Evolutionary conservation across 2,888 invertebrate genomes (phyloP).

Genomic region (Aporophyla lueneburgensis): DNA sequence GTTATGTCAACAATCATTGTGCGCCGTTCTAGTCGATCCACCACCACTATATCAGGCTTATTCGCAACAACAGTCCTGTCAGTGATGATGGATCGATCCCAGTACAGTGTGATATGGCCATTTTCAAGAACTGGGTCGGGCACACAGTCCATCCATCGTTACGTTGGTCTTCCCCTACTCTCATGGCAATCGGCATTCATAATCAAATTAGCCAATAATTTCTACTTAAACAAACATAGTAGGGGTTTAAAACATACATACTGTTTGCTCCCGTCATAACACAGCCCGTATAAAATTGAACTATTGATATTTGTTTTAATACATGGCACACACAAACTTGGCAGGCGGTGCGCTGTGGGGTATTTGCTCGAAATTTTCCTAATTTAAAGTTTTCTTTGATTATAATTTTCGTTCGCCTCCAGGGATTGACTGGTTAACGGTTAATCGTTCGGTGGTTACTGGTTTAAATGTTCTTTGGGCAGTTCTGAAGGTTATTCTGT

Average conservation of each 20-base stretch:
- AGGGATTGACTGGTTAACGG: slow-evolving; percentile 30
- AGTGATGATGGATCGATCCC: no score
- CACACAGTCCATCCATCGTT: no score
- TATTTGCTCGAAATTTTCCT: slow-evolving; percentile 66
- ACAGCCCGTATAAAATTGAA: slow-evolving; percentile 66
- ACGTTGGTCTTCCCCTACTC: no score
- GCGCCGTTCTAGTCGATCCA: no score
- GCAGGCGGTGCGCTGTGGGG: slow-evolving; percentile 54
- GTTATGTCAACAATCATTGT: no score
- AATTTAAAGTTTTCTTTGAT: slow-evolving; percentile 70
- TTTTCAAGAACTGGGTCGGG: no score
- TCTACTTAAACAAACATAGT: neutral
- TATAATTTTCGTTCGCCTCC: slow-evolving; percentile 54
- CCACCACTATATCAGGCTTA: no score
- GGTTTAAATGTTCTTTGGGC: slow-evolving; percentile 22
- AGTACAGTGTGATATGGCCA: no score
- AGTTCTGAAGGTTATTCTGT: slow-evolving; percentile 2
- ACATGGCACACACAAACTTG: slow-evolving; percentile 61
- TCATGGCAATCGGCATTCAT: no score
- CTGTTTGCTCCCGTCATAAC: slow-evolving; percentile 58
- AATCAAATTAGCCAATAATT: neutral
- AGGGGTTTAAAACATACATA: slow-evolving; percentile 16
- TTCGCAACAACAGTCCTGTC: no score
- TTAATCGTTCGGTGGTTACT: slow-evolving; percentile 36
- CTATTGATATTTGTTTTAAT: slow-evolving; percentile 73